These are phyloP conservation scores for Condylura cristata DNA, from an alignment of 2,113 vertebrate species.

Conservation along the genomic window DNA sequence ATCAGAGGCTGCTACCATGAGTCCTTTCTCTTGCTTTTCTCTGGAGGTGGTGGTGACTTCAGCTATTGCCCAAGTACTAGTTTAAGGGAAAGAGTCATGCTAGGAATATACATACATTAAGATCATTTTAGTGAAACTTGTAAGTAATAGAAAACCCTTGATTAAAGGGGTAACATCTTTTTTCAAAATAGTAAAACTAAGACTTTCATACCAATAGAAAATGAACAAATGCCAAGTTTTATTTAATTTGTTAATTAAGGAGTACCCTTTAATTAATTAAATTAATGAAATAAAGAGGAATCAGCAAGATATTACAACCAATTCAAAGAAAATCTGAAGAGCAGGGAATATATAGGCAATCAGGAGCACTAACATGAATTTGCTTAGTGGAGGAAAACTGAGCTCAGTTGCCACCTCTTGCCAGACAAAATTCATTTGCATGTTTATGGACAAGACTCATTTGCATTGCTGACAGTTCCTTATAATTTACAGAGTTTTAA, in stretches of 20 bases:
- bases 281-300: conserved; percentile 41
- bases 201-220: conserved; percentile 13
- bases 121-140: conserved; percentile 11
- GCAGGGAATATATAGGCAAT: background rate
- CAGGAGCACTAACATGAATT: conserved; percentile 56
- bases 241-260: conserved; percentile 56
- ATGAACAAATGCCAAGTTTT: conserved; percentile 40
- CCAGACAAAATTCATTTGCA: conserved; percentile 63
- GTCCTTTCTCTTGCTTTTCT: background rate
- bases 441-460: conserved; percentile 59
- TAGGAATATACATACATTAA: background rate
- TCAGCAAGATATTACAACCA: conserved; percentile 22
- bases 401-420: background rate
- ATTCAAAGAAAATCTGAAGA: conserved; percentile 33
- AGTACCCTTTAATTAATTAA: conserved; percentile 41
- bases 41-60: background rate
- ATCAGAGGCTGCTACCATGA: background rate
- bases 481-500: conserved; percentile 39
- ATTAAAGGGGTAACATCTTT: conserved; percentile 1
- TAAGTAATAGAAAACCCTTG: background rate
- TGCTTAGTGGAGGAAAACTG: conserved; percentile 58
- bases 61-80: background rate
- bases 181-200: conserved; percentile 48
- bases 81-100: background rate
- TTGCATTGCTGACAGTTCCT: conserved; percentile 46